phyloP scores from a whole-genome alignment of 30 jellyfish, hydroid and myxozoan genomes.

The Aurelia sp. region DNA sequence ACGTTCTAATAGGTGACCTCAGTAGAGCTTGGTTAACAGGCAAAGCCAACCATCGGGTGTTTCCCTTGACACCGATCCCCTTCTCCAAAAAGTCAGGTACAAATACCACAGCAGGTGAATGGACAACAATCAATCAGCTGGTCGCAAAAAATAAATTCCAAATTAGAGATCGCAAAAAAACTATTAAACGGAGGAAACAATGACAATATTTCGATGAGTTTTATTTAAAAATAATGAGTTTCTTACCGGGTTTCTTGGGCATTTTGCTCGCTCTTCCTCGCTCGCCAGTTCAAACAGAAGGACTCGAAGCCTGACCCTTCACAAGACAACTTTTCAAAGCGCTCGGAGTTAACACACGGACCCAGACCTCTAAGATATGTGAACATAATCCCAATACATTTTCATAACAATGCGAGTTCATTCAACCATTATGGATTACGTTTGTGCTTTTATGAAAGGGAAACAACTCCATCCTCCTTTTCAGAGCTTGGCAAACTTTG shows the following conservation, averaged over 20 bases:
- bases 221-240: neutral
- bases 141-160: neutral
- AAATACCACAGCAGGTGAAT: constrained; percentile 35
- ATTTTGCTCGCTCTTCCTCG: constrained; percentile 49
- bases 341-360: constrained; percentile 24
- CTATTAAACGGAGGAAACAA: neutral
- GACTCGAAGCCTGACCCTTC: constrained; percentile 68
- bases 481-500: constrained; percentile 71
- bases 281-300: constrained; percentile 52
- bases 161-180: neutral
- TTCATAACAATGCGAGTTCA: constrained; percentile 74
- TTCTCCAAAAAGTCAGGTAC: constrained; percentile 87
- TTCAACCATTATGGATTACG: constrained; percentile 69
- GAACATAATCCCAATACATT: constrained; percentile 62
- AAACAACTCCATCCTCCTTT: constrained; percentile 70
- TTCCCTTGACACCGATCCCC: constrained; percentile 66
- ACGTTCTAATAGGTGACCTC: too few species aligned
- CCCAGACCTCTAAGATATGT: constrained; percentile 74
- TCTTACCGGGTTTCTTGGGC: constrained; percentile 84
- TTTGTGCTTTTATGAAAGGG: constrained; percentile 69
- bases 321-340: constrained; percentile 48
- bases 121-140: neutral
- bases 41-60: too few species aligned
- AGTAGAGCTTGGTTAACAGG: too few species aligned
- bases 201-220: neutral